Base-by-base conservation (phyloP, 1,140 invertebrate genomes). In the Macrosteles quadrilineatus region DNA sequence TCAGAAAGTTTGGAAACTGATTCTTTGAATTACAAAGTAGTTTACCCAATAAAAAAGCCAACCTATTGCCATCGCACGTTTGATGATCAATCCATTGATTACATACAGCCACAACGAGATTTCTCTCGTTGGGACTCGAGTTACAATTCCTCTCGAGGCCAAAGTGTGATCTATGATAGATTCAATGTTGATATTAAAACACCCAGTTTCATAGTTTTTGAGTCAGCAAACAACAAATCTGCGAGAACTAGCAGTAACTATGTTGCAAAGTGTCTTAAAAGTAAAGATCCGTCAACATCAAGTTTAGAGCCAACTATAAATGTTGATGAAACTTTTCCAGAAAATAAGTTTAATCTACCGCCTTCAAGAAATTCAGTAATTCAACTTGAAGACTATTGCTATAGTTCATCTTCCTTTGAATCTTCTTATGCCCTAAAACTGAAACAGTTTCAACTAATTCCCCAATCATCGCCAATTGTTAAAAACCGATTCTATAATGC, bases 141-240 rank as follows among this genome's bases (percentile, higher is more conserved):
- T 36, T 36, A 6, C 32, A 36, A 36, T 36, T 36, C 32, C 14
- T 36, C 32, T 36, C 32, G 14, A 36, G 32, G 14, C 14, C 4
- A 4, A 36, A 6, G 4, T 36, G 14, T 6, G 4, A 4, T 36
- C 4, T 36, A 14, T 27, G 27, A 59, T 9, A 59, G 27, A 30
- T 59, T 59, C 23, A 59, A 59, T n/a, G 21, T 59, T 59, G 55
- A 59, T 27, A 29, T 29, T 2, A 59, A 59, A 59, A 23, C 27
- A 59, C 55, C 55, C 12, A 59, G 14, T 59, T 59, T 59, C 27
- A 11, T 59, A 4, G 55, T 59, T 59, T 59, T 25, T 6, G 55
- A 59, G 12, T n/a, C 55, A 27, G 55, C 23, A 11, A 19, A 53
- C 6, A 6, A 11, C 23, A 25, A 59, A 59, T 14, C 55, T 21